Conservation (phyloP, 2,797 vertebrate genomes). For the Aselliscus stoliczkanus region DNA sequence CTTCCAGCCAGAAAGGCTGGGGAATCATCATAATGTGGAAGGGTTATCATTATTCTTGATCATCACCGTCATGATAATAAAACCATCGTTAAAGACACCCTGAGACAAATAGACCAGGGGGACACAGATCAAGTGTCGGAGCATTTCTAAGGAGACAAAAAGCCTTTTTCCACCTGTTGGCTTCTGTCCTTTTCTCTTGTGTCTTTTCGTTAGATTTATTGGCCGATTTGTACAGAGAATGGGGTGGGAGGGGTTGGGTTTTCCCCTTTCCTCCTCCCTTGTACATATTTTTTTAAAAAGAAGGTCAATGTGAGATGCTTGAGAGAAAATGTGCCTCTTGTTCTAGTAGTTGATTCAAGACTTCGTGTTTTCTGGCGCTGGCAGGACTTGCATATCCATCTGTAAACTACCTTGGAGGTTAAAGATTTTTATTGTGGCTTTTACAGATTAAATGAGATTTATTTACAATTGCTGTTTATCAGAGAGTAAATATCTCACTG, state of each 20-base stretch:
- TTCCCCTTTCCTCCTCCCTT: conserved; percentile 61
- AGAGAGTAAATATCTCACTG: conserved; percentile 72
- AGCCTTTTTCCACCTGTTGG: conserved; percentile 81
- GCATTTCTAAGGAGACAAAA: conserved; percentile 66
- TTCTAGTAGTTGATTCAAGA: conserved; percentile 47
- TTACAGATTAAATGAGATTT: conserved; percentile 75
- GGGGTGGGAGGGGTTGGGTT: conserved; percentile 66
- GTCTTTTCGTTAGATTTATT: conserved; percentile 69
- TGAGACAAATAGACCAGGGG: conserved; percentile 1
- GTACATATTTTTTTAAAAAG: conserved; percentile 46
- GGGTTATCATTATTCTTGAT: conserved; percentile 17
- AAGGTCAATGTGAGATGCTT: conserved; percentile 65
- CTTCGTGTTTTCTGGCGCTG: conserved; percentile 16
- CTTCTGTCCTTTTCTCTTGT: conserved; percentile 74
- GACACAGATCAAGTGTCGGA: conserved; percentile 56
- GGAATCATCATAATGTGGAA: conserved; percentile 24
- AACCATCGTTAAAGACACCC: conserved; percentile 60
- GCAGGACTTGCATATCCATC: background rate
- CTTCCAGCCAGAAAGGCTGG: background rate
- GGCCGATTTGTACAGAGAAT: conserved; percentile 73
- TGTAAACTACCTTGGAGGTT: conserved; percentile 46
- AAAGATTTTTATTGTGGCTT: conserved; percentile 66
- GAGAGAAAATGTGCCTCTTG: conserved; percentile 58
- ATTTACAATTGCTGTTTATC: conserved; percentile 76
- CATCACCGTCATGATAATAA: conserved; percentile 7